Evolutionary conservation across 2,113 vertebrate genomes (phyloP).

Genomic region (Willisornis vidua): DNA sequence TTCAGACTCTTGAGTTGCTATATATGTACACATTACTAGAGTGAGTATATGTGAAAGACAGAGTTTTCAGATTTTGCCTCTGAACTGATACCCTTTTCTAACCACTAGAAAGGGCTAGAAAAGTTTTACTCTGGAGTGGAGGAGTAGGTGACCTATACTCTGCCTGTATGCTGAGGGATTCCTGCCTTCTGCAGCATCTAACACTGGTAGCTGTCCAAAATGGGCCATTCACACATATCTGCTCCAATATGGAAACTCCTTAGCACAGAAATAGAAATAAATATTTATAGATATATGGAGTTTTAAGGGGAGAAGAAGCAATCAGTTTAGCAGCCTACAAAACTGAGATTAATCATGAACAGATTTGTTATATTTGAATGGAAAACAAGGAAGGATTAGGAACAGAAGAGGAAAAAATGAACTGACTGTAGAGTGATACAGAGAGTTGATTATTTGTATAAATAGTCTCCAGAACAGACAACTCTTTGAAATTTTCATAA

Average conservation of each 20-base stretch:
- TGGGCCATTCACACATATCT: not conserved
- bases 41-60: not conserved
- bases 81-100: not conserved
- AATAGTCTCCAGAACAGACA: constrained; percentile 5
- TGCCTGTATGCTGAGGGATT: not conserved
- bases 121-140: not conserved
- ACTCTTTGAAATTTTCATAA: not conserved
- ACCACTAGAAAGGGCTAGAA: not conserved
- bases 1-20: not conserved
- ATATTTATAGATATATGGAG: not conserved
- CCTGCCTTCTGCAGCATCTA: not conserved
- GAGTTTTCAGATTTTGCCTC: not conserved
- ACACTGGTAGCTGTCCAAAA: not conserved
- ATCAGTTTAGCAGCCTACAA: not conserved
- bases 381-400: not conserved
- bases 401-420: not conserved
- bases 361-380: not conserved
- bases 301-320: not conserved
- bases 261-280: not conserved
- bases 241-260: not conserved
- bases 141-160: not conserved
- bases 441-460: constrained; percentile 26
- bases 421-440: not conserved
- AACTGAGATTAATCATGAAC: not conserved
- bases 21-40: not conserved